Conservation (phyloP, 2,113 vertebrate genomes). For the Gobio gobio region DNA sequence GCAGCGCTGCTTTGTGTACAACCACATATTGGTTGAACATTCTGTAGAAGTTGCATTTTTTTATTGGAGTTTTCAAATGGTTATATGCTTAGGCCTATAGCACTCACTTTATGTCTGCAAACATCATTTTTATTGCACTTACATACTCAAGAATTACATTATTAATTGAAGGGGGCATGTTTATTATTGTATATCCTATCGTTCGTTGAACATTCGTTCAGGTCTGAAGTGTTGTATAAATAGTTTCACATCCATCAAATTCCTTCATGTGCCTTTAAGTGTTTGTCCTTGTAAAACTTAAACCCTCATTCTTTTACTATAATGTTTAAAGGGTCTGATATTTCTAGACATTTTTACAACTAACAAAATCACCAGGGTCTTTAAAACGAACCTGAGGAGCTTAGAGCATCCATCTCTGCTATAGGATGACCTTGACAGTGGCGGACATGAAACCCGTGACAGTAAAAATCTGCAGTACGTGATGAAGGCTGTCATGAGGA, state of each 20-base stretch:
- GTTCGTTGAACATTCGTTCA: neutral
- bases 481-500: constrained; percentile 7
- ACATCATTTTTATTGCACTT: no score
- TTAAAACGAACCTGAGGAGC: constrained; percentile 1
- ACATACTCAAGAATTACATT: no score
- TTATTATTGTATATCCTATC: no score
- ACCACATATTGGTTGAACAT: no score
- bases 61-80: no score
- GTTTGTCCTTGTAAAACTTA: neutral
- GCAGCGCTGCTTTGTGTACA: no score
- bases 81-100: no score
- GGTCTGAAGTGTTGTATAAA: neutral
- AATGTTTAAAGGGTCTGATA: neutral
- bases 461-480: neutral
- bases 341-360: constrained; percentile 20
- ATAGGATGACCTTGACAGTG: constrained; percentile 24
- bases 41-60: no score
- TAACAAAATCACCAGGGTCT: constrained; percentile 15
- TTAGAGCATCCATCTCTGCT: constrained; percentile 38
- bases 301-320: neutral
- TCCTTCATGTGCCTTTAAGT: neutral
- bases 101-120: no score
- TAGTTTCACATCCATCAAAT: constrained; percentile 9
- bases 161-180: no score
- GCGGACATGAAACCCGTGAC: neutral